Conservation (phyloP, 2,797 vertebrate species). For the Spinibarbus caldwelli region DNA sequence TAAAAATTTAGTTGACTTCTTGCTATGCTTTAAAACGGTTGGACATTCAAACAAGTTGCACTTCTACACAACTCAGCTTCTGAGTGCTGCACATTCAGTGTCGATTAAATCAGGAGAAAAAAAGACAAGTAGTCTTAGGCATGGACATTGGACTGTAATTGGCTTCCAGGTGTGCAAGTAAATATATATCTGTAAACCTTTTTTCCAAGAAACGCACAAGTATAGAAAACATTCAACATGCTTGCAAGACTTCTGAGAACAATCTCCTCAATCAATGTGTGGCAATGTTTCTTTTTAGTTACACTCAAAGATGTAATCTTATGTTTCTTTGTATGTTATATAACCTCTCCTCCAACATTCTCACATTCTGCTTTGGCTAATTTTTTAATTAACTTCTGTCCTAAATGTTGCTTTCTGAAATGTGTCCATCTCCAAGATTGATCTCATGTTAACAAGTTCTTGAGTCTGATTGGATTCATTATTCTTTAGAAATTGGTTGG, state of each 20-base stretch:
- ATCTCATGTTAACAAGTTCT: constrained; percentile 69
- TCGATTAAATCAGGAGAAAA: not conserved
- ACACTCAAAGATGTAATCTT: constrained; percentile 42
- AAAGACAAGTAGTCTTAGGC: not conserved
- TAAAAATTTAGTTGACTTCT: not conserved
- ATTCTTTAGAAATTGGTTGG: constrained; percentile 69
- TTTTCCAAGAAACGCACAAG: constrained; percentile 61
- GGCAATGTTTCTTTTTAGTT: constrained; percentile 58
- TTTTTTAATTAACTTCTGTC: constrained; percentile 46
- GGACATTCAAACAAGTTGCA: not conserved
- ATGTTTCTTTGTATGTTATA: not conserved
- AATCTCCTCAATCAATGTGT: constrained; percentile 72
- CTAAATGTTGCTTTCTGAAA: constrained; percentile 30
- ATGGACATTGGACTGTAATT: not conserved
- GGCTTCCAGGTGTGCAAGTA: not conserved
- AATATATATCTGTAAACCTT: not conserved
- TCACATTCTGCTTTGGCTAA: constrained; percentile 43
- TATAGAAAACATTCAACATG: constrained; percentile 65
- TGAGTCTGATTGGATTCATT: constrained; percentile 75
- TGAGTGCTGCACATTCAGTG: not conserved
- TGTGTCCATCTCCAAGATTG: constrained; percentile 39
- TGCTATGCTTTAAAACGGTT: not conserved
- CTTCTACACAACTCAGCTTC: not conserved
- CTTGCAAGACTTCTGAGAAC: constrained; percentile 67
- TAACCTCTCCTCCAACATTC: not conserved